A percentile compares a stretch with the other conserved stretches of the same genome.
These are phyloP conservation scores for Notechis scutatus DNA, from an alignment of 2,113 vertebrate genomes.

Conservation along the genomic window DNA sequence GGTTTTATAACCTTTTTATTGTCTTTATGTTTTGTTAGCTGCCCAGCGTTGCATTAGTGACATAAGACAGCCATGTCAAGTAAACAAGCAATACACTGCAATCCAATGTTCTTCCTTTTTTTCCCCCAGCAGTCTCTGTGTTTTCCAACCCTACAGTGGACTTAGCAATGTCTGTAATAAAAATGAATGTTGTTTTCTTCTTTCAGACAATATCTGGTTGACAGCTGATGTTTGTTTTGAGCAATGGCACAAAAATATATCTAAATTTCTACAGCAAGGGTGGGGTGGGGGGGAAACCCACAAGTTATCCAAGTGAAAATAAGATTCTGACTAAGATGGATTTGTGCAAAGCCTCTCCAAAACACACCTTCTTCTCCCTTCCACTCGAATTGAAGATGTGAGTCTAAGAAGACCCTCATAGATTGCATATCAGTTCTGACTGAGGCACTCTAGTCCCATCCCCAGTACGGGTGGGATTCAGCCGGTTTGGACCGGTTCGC, in stretches of 20 bases:
- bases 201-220: too few relatives aligned
- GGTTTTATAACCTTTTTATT: not conserved
- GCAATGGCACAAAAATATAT: too few relatives aligned
- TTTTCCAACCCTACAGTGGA: not conserved
- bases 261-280: too few relatives aligned
- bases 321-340: not conserved
- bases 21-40: not conserved
- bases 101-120: not conserved
- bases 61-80: not conserved
- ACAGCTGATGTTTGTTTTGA: too few relatives aligned
- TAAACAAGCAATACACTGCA: not conserved
- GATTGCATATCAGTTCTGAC: too few relatives aligned
- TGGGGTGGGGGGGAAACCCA: fast-evolving
- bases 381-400: not conserved
- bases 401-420: not conserved
- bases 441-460: too few relatives aligned
- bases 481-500: too few relatives aligned
- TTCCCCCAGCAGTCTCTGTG: too few relatives aligned
- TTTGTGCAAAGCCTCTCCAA: not conserved
- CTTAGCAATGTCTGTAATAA: not conserved
- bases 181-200: not conserved
- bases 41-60: not conserved
- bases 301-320: too few relatives aligned
- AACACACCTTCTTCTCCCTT: not conserved
- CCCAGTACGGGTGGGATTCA: too few relatives aligned